Base-by-base conservation (phyloP, 1,140 invertebrate species). In the Nephila pilipes region DNA sequence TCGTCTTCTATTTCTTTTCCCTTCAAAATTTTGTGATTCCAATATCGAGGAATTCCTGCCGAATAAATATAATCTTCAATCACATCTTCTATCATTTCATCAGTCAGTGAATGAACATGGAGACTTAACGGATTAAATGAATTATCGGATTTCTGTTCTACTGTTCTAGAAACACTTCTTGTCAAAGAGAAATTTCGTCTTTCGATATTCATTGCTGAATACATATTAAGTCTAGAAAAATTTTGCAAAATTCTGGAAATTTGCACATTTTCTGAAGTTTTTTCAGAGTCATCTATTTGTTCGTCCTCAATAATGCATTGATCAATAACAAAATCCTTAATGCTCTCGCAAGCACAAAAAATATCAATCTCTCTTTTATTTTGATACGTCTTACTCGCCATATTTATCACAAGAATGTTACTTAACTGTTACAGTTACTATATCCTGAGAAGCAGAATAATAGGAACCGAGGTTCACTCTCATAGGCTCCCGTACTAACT, bases 81-180 rank as follows among this genome's bases (percentile, higher is more conserved):
- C 29, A 75, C 6, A 75, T 75, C 69, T 75, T 75, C 29, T 18
- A 75, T 36, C 69, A 75, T 75, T 75, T 75, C 69, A 20, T 75
- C 69, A 18, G 69, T 32, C 12, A 75, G 16, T 0, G 69, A 75
- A 75, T 36, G 69, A 14, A 75, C 69, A 75, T 36, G 6, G 69
- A 75, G 69, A 20, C 1, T 75, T 36, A 18, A 32, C 1, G 16
- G 5, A 18, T 22, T 60, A 18, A 22, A 60, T 22, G 58, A 5
- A 60, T 22, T 4, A 16, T 12, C 18, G 32, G 2, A 25, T 25
- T 65, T 65, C 10, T 29, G n/a, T 22, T 22, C 20, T 60, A 18
- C 63, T 65, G 10, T n/a, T 10, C 25, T 65, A n/a, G 22, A 65
- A 12, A n/a, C 3, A 12, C 32, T 75, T 2, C 1, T 32, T 29